Evolutionary conservation across 2,888 invertebrate species (phyloP), one percentile per base, ranked within the genome.

Genomic region (Fragum fragum): DNA sequence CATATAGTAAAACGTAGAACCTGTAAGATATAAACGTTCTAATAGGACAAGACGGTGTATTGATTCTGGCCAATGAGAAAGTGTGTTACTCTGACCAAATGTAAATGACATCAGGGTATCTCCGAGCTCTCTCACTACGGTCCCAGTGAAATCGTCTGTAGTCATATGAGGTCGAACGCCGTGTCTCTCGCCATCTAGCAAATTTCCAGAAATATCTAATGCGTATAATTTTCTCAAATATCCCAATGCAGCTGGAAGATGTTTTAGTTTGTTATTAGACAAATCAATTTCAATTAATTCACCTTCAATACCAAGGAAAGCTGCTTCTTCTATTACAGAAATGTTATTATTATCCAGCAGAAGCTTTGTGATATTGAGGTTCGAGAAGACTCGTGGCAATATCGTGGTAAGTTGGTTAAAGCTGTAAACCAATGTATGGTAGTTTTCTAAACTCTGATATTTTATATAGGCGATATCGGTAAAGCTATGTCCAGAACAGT

Each of bases 311-410:
- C 83, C 79, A 42, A 73, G 42, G 36, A 83, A 83, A 7, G 83
- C 79, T 18, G 47, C 59, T 39, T 68, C 63, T 21, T 66, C 3
- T n/a, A 83, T 57, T 23, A 0, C 23, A 23, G 76, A 73, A 2
- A 83, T 83, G 16, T 72, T 66, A 39, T 79, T 79, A 32, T 72
- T 42, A n/a, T 79, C 73, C 0, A 83, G 73, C 21, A 53, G 36
- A n/a, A 83, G 14, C 1, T 53, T 29, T 0, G 76, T 76, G 1
- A 83, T 36, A 32, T 79, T 74, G n/a, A 83, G 42, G 2, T 29
- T 32, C 0, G 74, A 28, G 55, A 83, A 83, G 0, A 77, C 79
- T 1, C 70, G 28, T 9, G 70, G 28, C 5, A 36, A 39, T 6
- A 83, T 57, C 2, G 59, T 23, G 0, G 53, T 53, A 14, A 83